These are phyloP conservation scores for Clanis bilineata DNA, from an alignment of 2,888 invertebrate species.

Conservation along the genomic window DNA sequence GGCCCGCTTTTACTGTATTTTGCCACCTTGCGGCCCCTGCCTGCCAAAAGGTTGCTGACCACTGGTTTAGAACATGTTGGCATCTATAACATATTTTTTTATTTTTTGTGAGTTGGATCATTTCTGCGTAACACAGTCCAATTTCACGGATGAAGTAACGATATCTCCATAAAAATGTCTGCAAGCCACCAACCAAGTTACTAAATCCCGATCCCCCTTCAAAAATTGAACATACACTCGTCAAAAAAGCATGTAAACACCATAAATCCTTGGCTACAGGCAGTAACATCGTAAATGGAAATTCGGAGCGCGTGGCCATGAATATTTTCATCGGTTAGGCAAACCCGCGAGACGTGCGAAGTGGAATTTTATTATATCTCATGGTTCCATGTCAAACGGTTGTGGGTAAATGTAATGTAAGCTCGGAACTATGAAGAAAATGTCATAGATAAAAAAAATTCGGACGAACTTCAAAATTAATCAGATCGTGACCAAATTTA, in stretches of 20 bases:
- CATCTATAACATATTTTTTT: too few relatives aligned
- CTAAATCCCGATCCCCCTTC: background rate
- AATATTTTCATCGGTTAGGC: constrained; percentile 18
- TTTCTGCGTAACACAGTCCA: too few relatives aligned
- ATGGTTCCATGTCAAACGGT: constrained; percentile 1
- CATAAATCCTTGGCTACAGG: constrained; percentile 10
- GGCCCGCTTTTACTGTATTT: too few relatives aligned
- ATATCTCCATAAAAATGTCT: background rate
- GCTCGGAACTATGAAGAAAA: background rate
- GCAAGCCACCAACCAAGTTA: background rate
- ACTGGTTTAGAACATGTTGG: too few relatives aligned
- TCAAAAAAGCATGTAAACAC: constrained; percentile 14
- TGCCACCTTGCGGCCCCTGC: too few relatives aligned
- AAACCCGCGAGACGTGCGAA: constrained; percentile 6
- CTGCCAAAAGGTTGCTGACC: too few relatives aligned
- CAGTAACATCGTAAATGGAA: constrained; percentile 17
- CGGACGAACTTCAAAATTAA: too few relatives aligned
- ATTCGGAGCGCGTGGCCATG: constrained; percentile 17
- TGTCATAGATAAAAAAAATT: background rate
- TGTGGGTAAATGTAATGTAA: background rate
- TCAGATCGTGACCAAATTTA: too few relatives aligned
- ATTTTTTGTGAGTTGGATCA: too few relatives aligned
- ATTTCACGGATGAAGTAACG: too few relatives aligned
- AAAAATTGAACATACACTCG: background rate
- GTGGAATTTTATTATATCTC: constrained; percentile 13